Conservation (phyloP, 2,797 vertebrate genomes). For the Platalea minor region DNA sequence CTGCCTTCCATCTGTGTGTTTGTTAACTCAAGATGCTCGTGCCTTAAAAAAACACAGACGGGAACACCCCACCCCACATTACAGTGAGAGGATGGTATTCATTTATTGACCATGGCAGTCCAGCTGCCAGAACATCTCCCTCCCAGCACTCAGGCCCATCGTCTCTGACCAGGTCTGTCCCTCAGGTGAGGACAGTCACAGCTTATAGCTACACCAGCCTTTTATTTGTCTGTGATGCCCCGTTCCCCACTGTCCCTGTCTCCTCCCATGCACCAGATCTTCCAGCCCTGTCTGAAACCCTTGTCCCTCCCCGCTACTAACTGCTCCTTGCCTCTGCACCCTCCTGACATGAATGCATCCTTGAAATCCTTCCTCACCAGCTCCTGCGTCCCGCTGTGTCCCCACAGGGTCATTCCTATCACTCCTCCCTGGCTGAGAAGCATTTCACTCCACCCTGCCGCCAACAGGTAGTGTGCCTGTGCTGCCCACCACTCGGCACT, state of each 20-base stretch:
- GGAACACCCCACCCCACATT: background rate
- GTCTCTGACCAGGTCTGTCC: background rate
- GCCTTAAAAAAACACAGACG: background rate
- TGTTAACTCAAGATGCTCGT: background rate
- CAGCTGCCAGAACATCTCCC: background rate
- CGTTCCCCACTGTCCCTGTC: no score
- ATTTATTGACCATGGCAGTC: background rate
- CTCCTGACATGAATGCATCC: background rate
- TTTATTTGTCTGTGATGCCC: background rate
- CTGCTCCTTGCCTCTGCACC: background rate
- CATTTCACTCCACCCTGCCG: background rate
- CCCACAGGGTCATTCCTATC: background rate
- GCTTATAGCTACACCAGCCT: background rate
- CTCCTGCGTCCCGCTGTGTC: background rate
- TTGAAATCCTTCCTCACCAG: background rate
- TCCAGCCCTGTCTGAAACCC: background rate
- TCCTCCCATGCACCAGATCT: background rate
- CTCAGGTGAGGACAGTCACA: background rate
- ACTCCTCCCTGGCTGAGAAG: background rate
- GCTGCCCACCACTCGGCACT: background rate
- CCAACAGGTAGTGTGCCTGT: accelerated
- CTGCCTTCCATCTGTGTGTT: background rate
- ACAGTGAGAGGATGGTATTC: background rate
- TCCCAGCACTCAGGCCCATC: background rate
- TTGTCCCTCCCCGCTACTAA: background rate